phyloP scores from a whole-genome alignment of 2,113 vertebrate species.

The sheep (Ovis aries) region DNA sequence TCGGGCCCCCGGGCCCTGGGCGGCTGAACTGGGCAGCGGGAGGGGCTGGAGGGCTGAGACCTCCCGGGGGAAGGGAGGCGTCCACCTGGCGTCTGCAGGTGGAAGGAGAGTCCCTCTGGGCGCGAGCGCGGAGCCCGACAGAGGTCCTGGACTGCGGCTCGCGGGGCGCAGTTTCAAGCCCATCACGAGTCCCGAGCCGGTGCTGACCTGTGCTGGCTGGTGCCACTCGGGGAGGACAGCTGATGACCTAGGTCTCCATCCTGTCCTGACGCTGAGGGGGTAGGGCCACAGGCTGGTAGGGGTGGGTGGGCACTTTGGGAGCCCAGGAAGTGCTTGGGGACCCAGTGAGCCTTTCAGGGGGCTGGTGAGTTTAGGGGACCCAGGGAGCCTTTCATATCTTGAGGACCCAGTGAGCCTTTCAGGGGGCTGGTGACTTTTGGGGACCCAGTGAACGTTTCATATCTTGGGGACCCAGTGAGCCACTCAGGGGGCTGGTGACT shows the following conservation, averaged over 20 bases:
- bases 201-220: not conserved
- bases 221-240: not conserved
- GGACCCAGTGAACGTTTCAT: not conserved
- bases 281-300: not conserved
- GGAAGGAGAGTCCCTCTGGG: not conserved
- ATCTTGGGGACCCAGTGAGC: not conserved
- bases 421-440: not conserved
- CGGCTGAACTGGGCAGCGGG: not conserved
- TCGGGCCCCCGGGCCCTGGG: not conserved
- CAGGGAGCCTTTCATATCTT: not conserved
- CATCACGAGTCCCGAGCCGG: not conserved
- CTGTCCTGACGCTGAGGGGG: not conserved
- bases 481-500: not conserved
- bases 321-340: not conserved
- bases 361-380: not conserved
- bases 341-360: not conserved
- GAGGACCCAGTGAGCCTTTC: not conserved
- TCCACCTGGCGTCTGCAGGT: not conserved
- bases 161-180: not conserved
- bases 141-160: not conserved
- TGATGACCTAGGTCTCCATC: too few species aligned
- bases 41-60: not conserved
- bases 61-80: not conserved
- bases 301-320: not conserved
- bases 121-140: rapidly evolving